These are phyloP conservation scores for Hippasteria phrygiana DNA, from an alignment of 53 echinoderm and acorn worm genomes.

Conservation along the genomic window DNA sequence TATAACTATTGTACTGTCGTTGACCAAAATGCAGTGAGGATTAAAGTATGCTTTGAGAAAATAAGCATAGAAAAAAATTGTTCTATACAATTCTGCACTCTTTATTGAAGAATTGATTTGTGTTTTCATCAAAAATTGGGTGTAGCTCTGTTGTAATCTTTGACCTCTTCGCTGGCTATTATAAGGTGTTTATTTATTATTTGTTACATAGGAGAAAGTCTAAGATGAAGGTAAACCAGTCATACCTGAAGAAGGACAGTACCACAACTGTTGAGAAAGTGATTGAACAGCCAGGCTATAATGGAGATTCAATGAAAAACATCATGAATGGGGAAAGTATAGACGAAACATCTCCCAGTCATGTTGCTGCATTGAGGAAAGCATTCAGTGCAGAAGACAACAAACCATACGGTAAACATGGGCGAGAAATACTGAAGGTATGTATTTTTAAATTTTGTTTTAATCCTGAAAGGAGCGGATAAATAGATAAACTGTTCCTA, in stretches of 20 bases:
- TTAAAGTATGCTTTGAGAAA: too few species aligned
- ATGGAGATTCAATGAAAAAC: slow-evolving; percentile 18
- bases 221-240: slow-evolving; percentile 51
- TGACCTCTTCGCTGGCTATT: not conserved
- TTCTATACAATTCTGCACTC: too few species aligned
- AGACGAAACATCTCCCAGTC: slow-evolving; percentile 31
- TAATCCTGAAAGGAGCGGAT: too few species aligned
- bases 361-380: slow-evolving; percentile 78
- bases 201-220: slow-evolving; percentile 72
- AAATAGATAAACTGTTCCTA: too few species aligned
- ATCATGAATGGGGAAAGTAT: slow-evolving; percentile 10
- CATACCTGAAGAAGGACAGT: slow-evolving; percentile 51
- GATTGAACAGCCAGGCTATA: slow-evolving; percentile 24
- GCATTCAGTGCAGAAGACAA: slow-evolving; percentile 77
- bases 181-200: not conserved
- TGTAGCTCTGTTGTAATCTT: too few species aligned
- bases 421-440: slow-evolving; percentile 57
- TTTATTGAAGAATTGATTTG: too few species aligned
- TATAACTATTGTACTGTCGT: too few species aligned
- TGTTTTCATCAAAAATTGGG: too few species aligned
- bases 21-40: too few species aligned
- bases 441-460: not conserved
- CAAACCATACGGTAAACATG: slow-evolving; percentile 52
- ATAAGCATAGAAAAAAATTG: too few species aligned
- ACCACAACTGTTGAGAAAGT: not conserved